Percentiles rank a stretch among this genome's conserved stretches.
These are phyloP conservation scores for Meloidogyne hapla DNA, from an alignment of 1,140 invertebrate species.

Conservation along the genomic window DNA sequence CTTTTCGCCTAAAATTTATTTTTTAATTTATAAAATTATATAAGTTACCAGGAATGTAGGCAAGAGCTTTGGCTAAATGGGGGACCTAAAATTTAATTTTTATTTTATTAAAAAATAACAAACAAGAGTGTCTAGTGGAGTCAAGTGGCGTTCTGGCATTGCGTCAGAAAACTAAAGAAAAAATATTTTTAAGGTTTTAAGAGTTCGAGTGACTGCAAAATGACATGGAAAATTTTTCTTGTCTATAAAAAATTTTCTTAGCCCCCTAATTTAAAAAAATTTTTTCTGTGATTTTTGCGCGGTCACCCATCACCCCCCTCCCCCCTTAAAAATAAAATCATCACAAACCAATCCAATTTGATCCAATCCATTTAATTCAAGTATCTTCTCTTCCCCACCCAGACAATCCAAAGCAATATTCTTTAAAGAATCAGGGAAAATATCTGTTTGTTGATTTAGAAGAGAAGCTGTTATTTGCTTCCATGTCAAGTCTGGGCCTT, in stretches of 20 bases:
- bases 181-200: not conserved
- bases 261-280: slow-evolving; percentile 64
- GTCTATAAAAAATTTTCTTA: too few relatives aligned
- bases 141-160: slow-evolving; percentile 76
- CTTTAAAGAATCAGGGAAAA: slow-evolving; percentile 89
- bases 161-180: slow-evolving; percentile 76
- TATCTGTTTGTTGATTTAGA: slow-evolving; percentile 78
- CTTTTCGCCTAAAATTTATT: slow-evolving; percentile 75
- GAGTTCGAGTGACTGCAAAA: too few relatives aligned
- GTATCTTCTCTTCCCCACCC: slow-evolving; percentile 68
- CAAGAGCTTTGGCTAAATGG: slow-evolving; percentile 81
- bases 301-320: not conserved
- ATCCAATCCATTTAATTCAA: slow-evolving; percentile 48
- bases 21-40: not conserved
- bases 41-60: slow-evolving; percentile 69
- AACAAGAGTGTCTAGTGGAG: slow-evolving; percentile 84
- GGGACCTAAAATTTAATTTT: slow-evolving; percentile 65
- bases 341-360: slow-evolving; percentile 42
- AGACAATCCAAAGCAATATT: slow-evolving; percentile 76
- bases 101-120: not conserved
- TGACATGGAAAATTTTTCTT: too few relatives aligned
- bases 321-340: not conserved
- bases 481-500: slow-evolving; percentile 93
- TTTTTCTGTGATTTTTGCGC: slow-evolving; percentile 43
- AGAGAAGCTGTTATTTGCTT: slow-evolving; percentile 82